Evolutionary conservation across 2,797 vertebrate species (phyloP).

Genomic region (Dallia pectoralis): DNA sequence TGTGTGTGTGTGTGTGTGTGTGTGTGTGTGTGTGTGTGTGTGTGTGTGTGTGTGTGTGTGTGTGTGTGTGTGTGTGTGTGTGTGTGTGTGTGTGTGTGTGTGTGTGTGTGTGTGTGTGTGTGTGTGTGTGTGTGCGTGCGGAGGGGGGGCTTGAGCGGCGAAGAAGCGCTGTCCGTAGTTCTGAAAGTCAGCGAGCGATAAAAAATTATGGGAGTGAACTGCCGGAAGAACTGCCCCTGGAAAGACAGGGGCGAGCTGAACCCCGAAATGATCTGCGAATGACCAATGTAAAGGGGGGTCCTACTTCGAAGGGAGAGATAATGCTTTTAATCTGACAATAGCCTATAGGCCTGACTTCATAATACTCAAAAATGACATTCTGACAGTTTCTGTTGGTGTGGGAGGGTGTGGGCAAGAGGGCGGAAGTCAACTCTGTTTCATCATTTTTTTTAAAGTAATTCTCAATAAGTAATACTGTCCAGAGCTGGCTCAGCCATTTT

Average conservation of each 20-base stretch:
- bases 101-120: neutral
- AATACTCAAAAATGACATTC: neutral
- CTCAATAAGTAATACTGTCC: conserved; percentile 68
- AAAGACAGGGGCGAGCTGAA: neutral
- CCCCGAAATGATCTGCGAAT: neutral
- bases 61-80: neutral
- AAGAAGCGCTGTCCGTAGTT: conserved; percentile 40
- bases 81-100: neutral
- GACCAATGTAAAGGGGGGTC: neutral
- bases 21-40: neutral
- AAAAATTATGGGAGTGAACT: neutral
- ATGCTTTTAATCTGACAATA: neutral
- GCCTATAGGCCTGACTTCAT: neutral
- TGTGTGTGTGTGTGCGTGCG: neutral
- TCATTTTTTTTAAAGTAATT: conserved; percentile 59
- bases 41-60: neutral
- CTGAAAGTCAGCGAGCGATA: conserved; percentile 26
- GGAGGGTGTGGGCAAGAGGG: conserved; percentile 13
- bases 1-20: neutral
- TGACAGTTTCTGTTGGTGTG: neutral
- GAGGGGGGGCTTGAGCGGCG: neutral
- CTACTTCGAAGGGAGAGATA: neutral
- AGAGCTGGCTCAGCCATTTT: conserved; percentile 64
- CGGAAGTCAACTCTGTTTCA: conserved; percentile 53
- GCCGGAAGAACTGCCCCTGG: conserved; percentile 19